A percentile compares a stretch with the other conserved stretches of the same genome.
Conservation (phyloP, 1,140 invertebrate species). For the Lordiphosa stackelbergi region DNA sequence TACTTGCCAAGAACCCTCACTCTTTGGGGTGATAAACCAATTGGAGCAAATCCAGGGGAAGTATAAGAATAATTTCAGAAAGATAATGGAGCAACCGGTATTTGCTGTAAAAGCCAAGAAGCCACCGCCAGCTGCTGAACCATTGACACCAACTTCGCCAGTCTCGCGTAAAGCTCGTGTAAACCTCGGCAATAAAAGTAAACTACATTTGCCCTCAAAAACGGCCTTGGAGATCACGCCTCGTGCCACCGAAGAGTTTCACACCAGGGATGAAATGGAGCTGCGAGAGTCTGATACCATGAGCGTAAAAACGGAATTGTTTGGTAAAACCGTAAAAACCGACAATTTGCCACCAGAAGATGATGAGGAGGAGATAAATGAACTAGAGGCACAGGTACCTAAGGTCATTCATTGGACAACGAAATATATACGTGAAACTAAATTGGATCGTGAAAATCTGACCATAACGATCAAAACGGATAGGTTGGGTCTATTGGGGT, state of each 20-base stretch:
- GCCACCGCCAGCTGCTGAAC: too few relatives aligned
- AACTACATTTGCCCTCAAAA: not conserved
- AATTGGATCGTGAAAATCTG: conserved; percentile 22
- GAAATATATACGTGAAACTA: conserved; percentile 30
- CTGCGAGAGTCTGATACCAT: conserved; percentile 1
- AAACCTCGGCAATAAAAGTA: not conserved
- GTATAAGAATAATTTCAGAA: conserved; percentile 9
- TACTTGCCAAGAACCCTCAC: not conserved
- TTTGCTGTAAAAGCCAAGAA: not conserved
- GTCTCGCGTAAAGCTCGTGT: not conserved
- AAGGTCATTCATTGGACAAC: conserved; percentile 61
- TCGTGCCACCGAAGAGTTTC: not conserved
- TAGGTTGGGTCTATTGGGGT: conserved; percentile 59
- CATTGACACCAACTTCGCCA: not conserved
- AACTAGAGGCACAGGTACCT: not conserved
- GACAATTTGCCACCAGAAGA: not conserved
- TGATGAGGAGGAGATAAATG: not conserved
- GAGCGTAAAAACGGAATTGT: not conserved
- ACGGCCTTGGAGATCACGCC: not conserved
- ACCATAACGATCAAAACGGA: conserved; percentile 55
- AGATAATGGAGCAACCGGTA: conserved; percentile 10
- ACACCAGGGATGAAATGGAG: not conserved
- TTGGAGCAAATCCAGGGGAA: conserved; percentile 31
- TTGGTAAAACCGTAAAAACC: not conserved
- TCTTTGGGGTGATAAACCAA: conserved; percentile 14